These are phyloP conservation scores for Monomorium pharaonis DNA, from an alignment of 1,140 invertebrate genomes.

Conservation along the genomic window DNA sequence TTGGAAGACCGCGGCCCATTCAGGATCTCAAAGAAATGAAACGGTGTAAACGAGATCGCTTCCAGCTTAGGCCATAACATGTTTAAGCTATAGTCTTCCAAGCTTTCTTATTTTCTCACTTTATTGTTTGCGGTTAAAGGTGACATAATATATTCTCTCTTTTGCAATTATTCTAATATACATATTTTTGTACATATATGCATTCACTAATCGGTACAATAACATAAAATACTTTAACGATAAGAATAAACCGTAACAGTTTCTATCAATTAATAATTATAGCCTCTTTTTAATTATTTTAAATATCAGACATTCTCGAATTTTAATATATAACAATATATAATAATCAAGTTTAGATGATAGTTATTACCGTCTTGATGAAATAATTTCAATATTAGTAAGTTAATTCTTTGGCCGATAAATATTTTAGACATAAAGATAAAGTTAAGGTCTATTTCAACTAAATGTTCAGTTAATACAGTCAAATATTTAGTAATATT, in stretches of 20 bases:
- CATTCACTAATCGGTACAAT: too few species aligned
- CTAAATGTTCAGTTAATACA: too few species aligned
- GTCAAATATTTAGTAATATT: too few species aligned
- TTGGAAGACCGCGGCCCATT: slow-evolving; percentile 34
- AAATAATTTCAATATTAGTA: too few species aligned
- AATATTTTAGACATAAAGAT: too few species aligned
- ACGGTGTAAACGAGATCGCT: slow-evolving; percentile 42
- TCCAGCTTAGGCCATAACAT: neutral
- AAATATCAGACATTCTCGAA: neutral
- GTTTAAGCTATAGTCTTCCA: neutral
- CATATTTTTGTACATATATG: neutral
- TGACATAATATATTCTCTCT: neutral
- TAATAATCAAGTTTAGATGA: too few species aligned
- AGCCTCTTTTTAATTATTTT: neutral
- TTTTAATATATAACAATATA: too few species aligned
- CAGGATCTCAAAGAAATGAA: slow-evolving; percentile 48
- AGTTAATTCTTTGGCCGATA: too few species aligned
- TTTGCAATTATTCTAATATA: neutral
- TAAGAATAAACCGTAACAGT: neutral
- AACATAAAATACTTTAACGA: neutral
- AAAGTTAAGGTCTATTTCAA: too few species aligned
- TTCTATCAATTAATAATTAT: neutral
- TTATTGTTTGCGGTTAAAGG: slow-evolving; percentile 43
- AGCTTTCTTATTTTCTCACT: neutral
- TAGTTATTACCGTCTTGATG: too few species aligned